Conservation (phyloP, 2,113 vertebrate genomes). For the Vireo altiloquus region DNA sequence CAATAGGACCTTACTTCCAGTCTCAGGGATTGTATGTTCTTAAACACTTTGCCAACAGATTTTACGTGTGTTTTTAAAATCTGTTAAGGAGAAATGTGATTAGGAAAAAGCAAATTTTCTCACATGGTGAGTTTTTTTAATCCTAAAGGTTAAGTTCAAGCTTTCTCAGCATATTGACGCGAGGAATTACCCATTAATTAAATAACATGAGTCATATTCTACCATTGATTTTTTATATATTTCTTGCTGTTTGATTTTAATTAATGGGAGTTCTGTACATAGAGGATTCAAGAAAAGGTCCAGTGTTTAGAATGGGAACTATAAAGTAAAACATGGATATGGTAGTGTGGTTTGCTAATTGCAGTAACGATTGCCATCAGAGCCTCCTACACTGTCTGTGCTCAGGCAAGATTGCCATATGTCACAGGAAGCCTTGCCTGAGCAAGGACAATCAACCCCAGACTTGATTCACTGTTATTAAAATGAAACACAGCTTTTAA, state of each 20-base stretch:
- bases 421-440: constrained; percentile 56
- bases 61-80: constrained; percentile 50
- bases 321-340: constrained; percentile 31
- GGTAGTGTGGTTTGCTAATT: constrained; percentile 39
- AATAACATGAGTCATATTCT: constrained; percentile 61
- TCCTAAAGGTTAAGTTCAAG: constrained; percentile 56
- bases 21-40: not conserved
- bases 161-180: constrained; percentile 55
- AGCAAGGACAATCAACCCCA: constrained; percentile 24
- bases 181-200: constrained; percentile 65
- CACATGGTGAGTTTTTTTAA: constrained; percentile 48
- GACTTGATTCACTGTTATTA: not conserved
- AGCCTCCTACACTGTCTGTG: constrained; percentile 60
- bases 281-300: constrained; percentile 40
- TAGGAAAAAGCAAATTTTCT: constrained; percentile 55
- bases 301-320: constrained; percentile 46
- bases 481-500: not conserved
- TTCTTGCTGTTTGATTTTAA: constrained; percentile 59
- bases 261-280: constrained; percentile 52
- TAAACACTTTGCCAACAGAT: constrained; percentile 19
- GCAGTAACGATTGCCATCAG: constrained; percentile 50
- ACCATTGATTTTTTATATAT: constrained; percentile 46
- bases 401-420: constrained; percentile 55
- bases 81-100: constrained; percentile 41
- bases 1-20: not conserved